These are phyloP conservation scores for Melanerpes formicivorus DNA, from an alignment of 2,113 vertebrate species.

Conservation along the genomic window DNA sequence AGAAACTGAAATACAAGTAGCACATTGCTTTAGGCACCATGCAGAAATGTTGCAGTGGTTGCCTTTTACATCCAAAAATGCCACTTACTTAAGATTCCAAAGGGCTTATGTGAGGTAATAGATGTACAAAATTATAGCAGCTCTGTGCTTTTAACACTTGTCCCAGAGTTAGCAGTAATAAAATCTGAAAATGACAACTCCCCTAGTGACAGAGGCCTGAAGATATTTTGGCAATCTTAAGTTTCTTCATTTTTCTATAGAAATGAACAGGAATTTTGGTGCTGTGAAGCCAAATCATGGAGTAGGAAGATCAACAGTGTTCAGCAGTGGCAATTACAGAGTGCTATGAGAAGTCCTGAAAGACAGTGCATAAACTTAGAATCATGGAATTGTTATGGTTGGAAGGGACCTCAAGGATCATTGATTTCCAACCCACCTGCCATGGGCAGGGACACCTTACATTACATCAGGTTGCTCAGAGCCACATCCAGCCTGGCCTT, in stretches of 20 bases:
- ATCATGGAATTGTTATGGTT: too few species aligned
- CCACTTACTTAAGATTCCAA: background rate
- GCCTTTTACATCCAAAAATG: background rate
- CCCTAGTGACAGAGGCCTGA: background rate
- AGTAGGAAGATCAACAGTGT: background rate
- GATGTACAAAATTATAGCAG: background rate
- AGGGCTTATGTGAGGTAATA: background rate
- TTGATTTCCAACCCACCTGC: too few species aligned
- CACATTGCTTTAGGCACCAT: background rate
- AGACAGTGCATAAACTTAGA: background rate
- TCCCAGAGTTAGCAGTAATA: background rate
- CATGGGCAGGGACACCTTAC: too few species aligned
- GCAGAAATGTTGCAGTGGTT: background rate
- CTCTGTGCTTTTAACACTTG: background rate
- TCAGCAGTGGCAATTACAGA: background rate
- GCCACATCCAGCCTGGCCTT: too few species aligned
- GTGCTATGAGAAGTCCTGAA: background rate
- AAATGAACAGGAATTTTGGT: background rate
- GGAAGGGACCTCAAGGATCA: too few species aligned
- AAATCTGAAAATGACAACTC: background rate
- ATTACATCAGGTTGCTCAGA: too few species aligned
- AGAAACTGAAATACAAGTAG: background rate
- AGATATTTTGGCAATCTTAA: background rate
- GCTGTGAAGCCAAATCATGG: background rate
- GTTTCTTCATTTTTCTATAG: background rate